Conservation (phyloP, 1,140 invertebrate genomes). For the Drosophila micromelanica region DNA sequence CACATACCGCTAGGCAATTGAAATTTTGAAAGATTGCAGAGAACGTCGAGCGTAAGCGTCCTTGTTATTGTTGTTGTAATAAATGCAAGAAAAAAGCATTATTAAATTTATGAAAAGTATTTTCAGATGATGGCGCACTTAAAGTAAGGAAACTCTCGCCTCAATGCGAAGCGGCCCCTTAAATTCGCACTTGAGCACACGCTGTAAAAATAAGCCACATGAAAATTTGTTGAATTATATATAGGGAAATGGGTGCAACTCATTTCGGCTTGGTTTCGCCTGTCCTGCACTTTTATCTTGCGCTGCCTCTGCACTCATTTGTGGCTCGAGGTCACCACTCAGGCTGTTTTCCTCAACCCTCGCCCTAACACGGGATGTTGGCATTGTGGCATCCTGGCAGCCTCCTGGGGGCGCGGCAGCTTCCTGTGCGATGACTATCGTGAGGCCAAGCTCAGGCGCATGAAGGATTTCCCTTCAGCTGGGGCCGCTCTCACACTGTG, state of each 20-base stretch:
- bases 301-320: constrained; percentile 29
- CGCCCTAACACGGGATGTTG: not conserved
- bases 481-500: constrained; percentile 13
- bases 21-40: constrained; percentile 39
- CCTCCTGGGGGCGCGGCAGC: constrained; percentile 8
- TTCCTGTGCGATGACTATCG: constrained; percentile 33
- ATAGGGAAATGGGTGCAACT: constrained; percentile 11
- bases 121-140: constrained; percentile 17
- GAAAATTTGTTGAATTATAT: not conserved
- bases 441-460: constrained; percentile 38
- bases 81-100: constrained; percentile 63
- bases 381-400: constrained; percentile 6
- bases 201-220: constrained; percentile 6
- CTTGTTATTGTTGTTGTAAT: constrained; percentile 47
- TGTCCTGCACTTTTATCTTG: constrained; percentile 23
- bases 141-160: not conserved
- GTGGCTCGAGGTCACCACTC: constrained; percentile 34
- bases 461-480: constrained; percentile 43
- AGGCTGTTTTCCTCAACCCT: not conserved
- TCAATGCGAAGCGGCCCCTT: not conserved
- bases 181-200: constrained; percentile 26
- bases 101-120: constrained; percentile 58
- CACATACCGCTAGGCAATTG: constrained; percentile 31
- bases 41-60: not conserved
- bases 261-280: constrained; percentile 24